Evolutionary conservation across 2,113 vertebrate species (phyloP).

Genomic region (Bos taurus): ARS-UCD2.0 NC_037336.1:103011001-103011500

Average conservation of each 20-base stretch:
- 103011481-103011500: rapidly evolving
- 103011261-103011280: background rate
- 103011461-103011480: rapidly evolving
- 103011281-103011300: background rate
- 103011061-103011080: no score
- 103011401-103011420: rapidly evolving
- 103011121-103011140: no score
- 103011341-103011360: rapidly evolving
- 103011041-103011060: no score
- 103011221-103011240: background rate
- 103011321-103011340: rapidly evolving
- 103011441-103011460: rapidly evolving
- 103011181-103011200: rapidly evolving
- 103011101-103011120: no score
- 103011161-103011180: background rate
- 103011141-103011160: background rate
- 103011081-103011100: no score
- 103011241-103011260: background rate
- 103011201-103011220: background rate
- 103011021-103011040: no score
- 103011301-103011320: background rate
- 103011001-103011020: no score
- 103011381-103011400: rapidly evolving
- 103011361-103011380: background rate
- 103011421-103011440: rapidly evolving